Conservation (phyloP, 2,113 vertebrate genomes). For the Chelonoidis abingdonii region DNA sequence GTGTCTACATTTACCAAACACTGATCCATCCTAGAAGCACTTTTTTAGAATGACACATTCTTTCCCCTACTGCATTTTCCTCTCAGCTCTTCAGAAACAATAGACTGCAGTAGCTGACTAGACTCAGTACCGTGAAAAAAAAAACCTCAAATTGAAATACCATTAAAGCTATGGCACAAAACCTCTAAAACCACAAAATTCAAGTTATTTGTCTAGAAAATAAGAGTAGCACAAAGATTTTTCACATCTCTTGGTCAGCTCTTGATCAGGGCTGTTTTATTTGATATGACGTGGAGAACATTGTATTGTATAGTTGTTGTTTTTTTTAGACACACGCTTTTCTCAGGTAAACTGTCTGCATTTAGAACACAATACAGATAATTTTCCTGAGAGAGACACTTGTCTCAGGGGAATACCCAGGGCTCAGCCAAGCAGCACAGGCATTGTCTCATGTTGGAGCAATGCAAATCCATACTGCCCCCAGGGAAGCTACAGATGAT, state of each 20-base stretch:
- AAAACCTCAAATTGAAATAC: neutral
- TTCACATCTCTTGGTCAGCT: neutral
- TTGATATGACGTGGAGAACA: neutral
- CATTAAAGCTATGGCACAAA: neutral
- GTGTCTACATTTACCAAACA: slow-evolving; percentile 27
- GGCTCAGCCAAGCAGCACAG: neutral
- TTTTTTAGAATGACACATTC: slow-evolving; percentile 14
- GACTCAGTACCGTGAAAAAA: neutral
- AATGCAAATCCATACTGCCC: rapidly evolving
- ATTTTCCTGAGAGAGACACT: neutral
- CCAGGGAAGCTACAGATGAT: neutral
- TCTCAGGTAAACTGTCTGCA: neutral
- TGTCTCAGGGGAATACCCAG: neutral
- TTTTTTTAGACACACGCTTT: neutral
- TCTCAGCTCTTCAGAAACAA: slow-evolving; percentile 26
- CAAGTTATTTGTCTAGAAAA: neutral
- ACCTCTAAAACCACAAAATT: neutral
- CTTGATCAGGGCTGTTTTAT: neutral
- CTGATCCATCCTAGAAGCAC: neutral
- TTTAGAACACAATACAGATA: neutral
- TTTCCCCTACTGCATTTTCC: slow-evolving; percentile 35
- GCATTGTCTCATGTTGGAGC: rapidly evolving
- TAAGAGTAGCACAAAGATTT: neutral
- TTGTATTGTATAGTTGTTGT: neutral
- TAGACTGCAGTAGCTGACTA: neutral